These are phyloP conservation scores for Aproaerema taeniolella DNA, from an alignment of 2,888 invertebrate genomes.

Conservation along the genomic window DNA sequence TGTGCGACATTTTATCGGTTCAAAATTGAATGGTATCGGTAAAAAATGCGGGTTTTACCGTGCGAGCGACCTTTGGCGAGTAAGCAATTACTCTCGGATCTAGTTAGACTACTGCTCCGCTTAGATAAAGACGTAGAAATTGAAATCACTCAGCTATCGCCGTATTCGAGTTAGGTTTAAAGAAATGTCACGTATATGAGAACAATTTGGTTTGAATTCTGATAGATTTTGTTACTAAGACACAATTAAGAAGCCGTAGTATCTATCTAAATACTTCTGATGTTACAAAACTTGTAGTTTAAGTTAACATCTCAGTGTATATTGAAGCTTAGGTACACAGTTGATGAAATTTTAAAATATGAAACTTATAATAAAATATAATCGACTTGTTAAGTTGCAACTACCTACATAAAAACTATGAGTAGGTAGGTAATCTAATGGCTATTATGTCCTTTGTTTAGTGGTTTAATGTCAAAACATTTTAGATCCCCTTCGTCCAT, in stretches of 20 bases:
- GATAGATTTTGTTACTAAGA: not conserved
- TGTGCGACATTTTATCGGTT: constrained; percentile 13
- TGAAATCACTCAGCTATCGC: not conserved
- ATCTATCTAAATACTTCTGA: too few species aligned
- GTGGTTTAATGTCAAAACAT: too few species aligned
- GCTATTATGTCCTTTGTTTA: too few species aligned
- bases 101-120: not conserved
- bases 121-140: not conserved
- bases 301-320: too few species aligned
- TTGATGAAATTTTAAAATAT: too few species aligned
- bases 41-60: constrained; percentile 11
- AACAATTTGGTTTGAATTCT: not conserved
- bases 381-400: too few species aligned
- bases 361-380: too few species aligned
- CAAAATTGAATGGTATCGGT: constrained; percentile 11
- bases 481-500: too few species aligned
- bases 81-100: constrained; percentile 1
- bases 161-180: not conserved
- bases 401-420: too few species aligned
- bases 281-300: too few species aligned
- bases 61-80: constrained; percentile 6
- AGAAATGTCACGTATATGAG: not conserved
- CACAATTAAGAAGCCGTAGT: not conserved
- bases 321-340: too few species aligned
- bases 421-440: too few species aligned